Conservation (phyloP, 2,888 invertebrate species). For the Thyatira batis region DNA sequence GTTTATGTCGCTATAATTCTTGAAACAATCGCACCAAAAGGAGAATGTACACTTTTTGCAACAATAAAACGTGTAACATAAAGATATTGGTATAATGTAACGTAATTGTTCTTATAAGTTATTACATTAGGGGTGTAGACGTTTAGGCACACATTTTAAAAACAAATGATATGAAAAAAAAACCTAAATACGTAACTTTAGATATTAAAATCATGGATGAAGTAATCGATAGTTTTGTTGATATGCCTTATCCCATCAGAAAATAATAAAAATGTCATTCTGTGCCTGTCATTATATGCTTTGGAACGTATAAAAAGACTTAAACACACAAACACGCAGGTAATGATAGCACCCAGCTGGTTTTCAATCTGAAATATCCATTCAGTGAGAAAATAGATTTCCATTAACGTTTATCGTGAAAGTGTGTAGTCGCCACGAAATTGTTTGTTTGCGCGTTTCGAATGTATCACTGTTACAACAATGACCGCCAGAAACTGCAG, state of each 20-base stretch:
- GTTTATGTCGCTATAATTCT: conserved; percentile 26
- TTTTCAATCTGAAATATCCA: conserved; percentile 20
- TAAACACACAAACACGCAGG: conserved; percentile 5
- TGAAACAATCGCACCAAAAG: conserved; percentile 27
- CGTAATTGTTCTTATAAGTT: too few species aligned
- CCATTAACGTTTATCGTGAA: background rate
- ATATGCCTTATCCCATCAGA: too few species aligned
- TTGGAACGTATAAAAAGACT: conserved; percentile 2
- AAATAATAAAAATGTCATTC: too few species aligned
- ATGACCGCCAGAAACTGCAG: conserved; percentile 51
- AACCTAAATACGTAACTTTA: too few species aligned
- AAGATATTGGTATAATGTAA: background rate
- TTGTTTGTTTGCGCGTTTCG: conserved; percentile 10
- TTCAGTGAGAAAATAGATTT: conserved; percentile 5
- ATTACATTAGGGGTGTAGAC: too few species aligned
- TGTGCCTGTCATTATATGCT: too few species aligned
- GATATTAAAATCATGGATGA: too few species aligned
- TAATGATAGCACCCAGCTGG: conserved; percentile 3
- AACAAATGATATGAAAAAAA: too few species aligned
- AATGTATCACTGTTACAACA: conserved; percentile 41
- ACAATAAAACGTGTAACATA: too few species aligned
- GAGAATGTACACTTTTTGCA: conserved; percentile 14
- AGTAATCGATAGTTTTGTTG: too few species aligned
- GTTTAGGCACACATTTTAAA: too few species aligned
- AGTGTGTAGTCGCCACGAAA: conserved; percentile 2